phyloP scores from a whole-genome alignment of 2,797 vertebrate species.

The Peromyscus attwateri region DNA sequence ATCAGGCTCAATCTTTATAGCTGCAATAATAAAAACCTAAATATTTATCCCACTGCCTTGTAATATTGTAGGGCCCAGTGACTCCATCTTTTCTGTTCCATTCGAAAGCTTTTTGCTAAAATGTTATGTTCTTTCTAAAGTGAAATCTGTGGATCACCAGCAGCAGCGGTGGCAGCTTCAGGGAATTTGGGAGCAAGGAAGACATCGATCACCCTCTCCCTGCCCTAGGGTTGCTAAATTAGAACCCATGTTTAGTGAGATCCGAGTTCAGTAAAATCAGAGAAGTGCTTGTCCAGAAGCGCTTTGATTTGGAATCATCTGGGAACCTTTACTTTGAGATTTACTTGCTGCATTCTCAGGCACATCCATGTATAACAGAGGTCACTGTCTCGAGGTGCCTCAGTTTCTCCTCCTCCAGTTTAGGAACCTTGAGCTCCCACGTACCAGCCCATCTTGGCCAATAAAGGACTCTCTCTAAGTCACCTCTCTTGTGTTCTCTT shows the following conservation, averaged over 20 bases:
- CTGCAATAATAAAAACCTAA: slow-evolving; percentile 11
- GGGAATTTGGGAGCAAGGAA: slow-evolving; percentile 24
- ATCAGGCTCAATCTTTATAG: slow-evolving; percentile 14
- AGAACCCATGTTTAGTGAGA: slow-evolving; percentile 53
- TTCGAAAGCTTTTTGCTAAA: slow-evolving; percentile 52
- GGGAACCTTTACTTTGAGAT: slow-evolving; percentile 48
- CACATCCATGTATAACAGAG: background rate
- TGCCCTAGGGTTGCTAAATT: background rate
- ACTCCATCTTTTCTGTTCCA: slow-evolving; percentile 19
- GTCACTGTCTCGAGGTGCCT: slow-evolving; percentile 4
- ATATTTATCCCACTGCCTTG: background rate
- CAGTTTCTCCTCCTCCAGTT: slow-evolving; percentile 33
- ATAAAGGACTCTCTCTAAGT: slow-evolving; percentile 41
- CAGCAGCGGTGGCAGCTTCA: background rate
- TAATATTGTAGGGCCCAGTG: slow-evolving; percentile 7
- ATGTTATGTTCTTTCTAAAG: background rate
- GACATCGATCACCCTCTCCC: background rate
- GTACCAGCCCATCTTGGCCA: background rate
- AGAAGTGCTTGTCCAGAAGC: background rate
- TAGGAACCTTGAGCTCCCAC: background rate
- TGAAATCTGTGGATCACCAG: slow-evolving; percentile 19
- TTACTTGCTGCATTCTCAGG: slow-evolving; percentile 20
- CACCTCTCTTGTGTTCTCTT: slow-evolving; percentile 59
- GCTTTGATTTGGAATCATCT: slow-evolving; percentile 42
- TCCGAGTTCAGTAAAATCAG: slow-evolving; percentile 22